These are phyloP conservation scores for Rhorus exstirpatorius DNA, from an alignment of 2,888 invertebrate genomes.

Conservation along the genomic window DNA sequence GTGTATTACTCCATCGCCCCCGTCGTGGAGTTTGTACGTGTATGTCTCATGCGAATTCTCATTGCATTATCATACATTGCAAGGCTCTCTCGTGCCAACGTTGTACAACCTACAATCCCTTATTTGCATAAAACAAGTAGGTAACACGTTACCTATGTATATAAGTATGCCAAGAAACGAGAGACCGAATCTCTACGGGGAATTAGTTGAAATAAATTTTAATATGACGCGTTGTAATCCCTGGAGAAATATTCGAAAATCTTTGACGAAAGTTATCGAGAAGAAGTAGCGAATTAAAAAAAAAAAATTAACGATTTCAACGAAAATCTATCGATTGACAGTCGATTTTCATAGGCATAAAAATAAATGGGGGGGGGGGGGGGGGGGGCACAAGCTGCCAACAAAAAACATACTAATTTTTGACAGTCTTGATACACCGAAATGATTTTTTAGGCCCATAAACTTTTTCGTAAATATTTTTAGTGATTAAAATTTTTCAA, in stretches of 20 bases:
- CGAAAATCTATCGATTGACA: too few species aligned
- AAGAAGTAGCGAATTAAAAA: too few species aligned
- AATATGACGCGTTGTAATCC: not conserved
- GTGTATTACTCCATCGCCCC: not conserved
- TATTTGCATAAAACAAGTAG: slow-evolving; percentile 10
- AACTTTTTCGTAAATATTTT: too few species aligned
- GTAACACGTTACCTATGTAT: not conserved
- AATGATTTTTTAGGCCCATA: too few species aligned
- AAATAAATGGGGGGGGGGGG: too few species aligned
- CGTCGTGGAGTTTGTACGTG: slow-evolving; percentile 5
- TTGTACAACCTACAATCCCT: slow-evolving; percentile 4
- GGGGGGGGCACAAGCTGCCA: too few species aligned
- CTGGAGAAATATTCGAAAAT: not conserved
- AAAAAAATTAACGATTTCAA: too few species aligned
- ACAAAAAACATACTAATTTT: too few species aligned
- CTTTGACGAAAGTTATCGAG: too few species aligned
- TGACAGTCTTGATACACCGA: too few species aligned
- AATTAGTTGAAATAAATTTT: not conserved
- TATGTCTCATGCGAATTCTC: slow-evolving; percentile 32
- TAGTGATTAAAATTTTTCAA: too few species aligned
- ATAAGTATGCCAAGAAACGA: not conserved
- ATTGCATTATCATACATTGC: slow-evolving; percentile 54
- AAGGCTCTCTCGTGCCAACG: slow-evolving; percentile 5
- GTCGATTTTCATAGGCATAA: too few species aligned
- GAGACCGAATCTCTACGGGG: not conserved